These are phyloP conservation scores for Sorex fumeus DNA, from an alignment of 2,113 vertebrate species.

Conservation along the genomic window DNA sequence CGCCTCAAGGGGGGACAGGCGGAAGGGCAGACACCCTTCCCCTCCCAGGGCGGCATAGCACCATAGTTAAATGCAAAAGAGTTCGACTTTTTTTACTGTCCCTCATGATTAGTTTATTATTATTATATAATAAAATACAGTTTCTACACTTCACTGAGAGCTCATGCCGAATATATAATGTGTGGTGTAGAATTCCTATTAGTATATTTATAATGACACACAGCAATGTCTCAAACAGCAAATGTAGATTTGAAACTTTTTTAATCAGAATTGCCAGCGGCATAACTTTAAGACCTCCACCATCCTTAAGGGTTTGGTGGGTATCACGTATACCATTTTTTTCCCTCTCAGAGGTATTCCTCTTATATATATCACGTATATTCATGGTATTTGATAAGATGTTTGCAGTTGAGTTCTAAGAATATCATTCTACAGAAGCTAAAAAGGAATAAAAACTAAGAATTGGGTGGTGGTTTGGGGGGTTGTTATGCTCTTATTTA, in stretches of 20 bases:
- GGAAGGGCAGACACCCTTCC: no score
- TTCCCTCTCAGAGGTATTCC: neutral
- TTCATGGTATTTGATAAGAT: neutral
- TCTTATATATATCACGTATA: constrained; percentile 42
- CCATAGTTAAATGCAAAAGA: no score
- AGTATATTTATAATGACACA: neutral
- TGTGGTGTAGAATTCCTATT: neutral
- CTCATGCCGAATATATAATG: neutral
- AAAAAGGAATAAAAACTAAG: neutral
- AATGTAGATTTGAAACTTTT: neutral
- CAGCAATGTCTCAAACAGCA: neutral
- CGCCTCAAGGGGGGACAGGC: no score
- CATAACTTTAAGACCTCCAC: neutral
- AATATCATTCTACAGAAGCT: constrained; percentile 28
- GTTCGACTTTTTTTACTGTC: no score
- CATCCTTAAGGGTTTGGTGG: neutral
- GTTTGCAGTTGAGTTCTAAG: constrained; percentile 1
- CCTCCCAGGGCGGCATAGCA: no score
- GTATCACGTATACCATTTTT: neutral
- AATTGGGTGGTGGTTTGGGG: neutral
- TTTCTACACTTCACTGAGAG: neutral
- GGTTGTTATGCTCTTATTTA: no score
- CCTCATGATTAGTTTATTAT: no score
- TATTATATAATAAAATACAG: neutral
- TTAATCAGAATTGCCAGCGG: neutral